Percentiles rank a stretch among this genome's conserved stretches.
Evolutionary conservation across 1,140 invertebrate species (phyloP).

Genomic region (Lepidurus apus): DNA sequence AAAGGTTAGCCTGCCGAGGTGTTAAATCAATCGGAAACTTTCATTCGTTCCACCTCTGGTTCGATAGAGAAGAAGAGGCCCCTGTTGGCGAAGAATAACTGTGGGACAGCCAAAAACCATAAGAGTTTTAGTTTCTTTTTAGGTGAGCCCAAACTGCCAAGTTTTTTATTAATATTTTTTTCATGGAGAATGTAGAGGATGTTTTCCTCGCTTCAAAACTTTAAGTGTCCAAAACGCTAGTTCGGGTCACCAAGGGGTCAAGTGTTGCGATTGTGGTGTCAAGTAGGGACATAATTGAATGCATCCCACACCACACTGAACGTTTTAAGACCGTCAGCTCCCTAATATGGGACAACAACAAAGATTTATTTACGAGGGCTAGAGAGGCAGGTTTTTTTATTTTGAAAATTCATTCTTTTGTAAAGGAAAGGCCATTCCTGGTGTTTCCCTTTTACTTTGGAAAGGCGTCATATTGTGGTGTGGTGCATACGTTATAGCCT

Average conservation of each 20-base stretch:
- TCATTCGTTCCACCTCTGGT: background rate
- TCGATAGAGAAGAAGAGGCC: background rate
- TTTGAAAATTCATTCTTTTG: background rate
- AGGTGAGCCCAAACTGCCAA: too few relatives aligned
- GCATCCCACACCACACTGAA: background rate
- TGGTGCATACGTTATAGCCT: slow-evolving; percentile 1
- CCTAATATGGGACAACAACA: slow-evolving; percentile 10
- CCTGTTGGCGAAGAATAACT: background rate
- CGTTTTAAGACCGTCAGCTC: background rate
- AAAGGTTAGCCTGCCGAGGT: background rate
- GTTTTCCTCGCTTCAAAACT: too few relatives aligned
- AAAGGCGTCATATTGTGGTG: slow-evolving; percentile 4
- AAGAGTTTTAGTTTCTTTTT: too few relatives aligned
- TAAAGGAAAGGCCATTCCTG: background rate
- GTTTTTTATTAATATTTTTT: too few relatives aligned
- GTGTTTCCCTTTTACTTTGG: background rate
- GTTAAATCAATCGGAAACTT: background rate
- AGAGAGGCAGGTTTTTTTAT: background rate
- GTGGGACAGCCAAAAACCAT: background rate
- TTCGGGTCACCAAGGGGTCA: background rate
- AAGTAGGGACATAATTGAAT: slow-evolving; percentile 9
- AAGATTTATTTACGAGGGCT: background rate
- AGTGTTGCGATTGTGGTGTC: background rate
- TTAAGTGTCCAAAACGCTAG: background rate
- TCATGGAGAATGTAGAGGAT: too few relatives aligned